phyloP scores from a whole-genome alignment of 2,797 vertebrate genomes.

The Malurus leucopterus region DNA sequence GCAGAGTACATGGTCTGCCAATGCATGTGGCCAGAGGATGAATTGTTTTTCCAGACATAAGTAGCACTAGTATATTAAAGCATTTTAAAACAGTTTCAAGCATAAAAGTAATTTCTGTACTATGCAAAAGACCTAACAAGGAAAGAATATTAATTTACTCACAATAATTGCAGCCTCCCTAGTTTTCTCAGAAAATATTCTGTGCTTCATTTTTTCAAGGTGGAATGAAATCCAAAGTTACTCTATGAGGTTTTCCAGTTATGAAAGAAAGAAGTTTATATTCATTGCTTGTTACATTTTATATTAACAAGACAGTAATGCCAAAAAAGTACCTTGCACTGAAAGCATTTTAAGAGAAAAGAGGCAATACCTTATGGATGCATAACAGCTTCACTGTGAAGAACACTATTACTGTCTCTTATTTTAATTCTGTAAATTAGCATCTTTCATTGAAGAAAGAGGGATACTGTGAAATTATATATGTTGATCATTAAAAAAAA shows the following conservation, averaged over 20 bases:
- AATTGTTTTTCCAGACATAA: background rate
- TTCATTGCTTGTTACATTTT: background rate
- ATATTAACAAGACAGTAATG: background rate
- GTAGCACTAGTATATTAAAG: background rate
- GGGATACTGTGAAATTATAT: background rate
- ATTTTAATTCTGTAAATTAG: background rate
- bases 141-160: background rate
- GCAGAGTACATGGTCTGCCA: background rate
- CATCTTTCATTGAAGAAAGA: background rate
- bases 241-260: background rate
- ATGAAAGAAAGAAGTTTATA: background rate
- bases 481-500: background rate
- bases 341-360: background rate
- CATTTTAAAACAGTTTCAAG: background rate
- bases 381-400: background rate
- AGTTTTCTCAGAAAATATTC: background rate
- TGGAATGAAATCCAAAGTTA: background rate
- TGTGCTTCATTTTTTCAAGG: background rate
- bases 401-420: background rate
- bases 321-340: background rate
- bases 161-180: background rate
- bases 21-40: background rate
- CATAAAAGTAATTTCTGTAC: background rate
- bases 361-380: background rate
- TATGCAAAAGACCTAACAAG: background rate